Evolutionary conservation across 1,140 invertebrate species (phyloP).

Genomic region (Venturia canescens): DNA sequence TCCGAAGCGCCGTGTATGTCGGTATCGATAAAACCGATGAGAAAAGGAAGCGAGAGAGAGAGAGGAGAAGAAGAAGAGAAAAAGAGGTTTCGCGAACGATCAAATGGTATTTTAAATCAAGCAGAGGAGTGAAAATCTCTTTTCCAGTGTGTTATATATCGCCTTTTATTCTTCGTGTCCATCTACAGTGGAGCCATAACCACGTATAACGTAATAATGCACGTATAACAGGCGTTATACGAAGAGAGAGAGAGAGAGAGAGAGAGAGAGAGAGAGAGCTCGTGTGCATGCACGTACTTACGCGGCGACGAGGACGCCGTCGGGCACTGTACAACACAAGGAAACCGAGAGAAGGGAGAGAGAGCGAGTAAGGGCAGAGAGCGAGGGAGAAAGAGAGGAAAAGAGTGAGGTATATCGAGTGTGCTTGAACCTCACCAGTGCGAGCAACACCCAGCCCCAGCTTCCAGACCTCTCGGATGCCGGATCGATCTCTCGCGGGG

Average conservation of each 20-base stretch:
- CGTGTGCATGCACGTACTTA: neutral
- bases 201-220: neutral
- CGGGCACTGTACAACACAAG: neutral
- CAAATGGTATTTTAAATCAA: neutral
- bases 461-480: slow-evolving; percentile 50
- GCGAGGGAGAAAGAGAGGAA: neutral
- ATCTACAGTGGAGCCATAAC: neutral
- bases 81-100: neutral
- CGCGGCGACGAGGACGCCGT: neutral
- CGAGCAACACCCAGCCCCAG: slow-evolving; percentile 36
- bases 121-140: neutral
- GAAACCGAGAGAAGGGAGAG: neutral
- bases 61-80: too few species aligned
- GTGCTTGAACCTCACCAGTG: slow-evolving; percentile 30
- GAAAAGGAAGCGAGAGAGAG: too few species aligned
- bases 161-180: neutral
- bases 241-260: too few species aligned
- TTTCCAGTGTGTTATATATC: neutral
- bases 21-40: too few species aligned
- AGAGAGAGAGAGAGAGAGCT: too few species aligned
- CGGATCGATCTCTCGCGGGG: slow-evolving; percentile 57
- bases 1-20: too few species aligned
- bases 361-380: neutral
- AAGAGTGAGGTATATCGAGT: neutral
- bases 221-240: neutral